Evolutionary conservation across 2,797 vertebrate genomes (phyloP), one percentile per base, ranked within the genome.

Genomic region (Phalloptychus januarius): DNA sequence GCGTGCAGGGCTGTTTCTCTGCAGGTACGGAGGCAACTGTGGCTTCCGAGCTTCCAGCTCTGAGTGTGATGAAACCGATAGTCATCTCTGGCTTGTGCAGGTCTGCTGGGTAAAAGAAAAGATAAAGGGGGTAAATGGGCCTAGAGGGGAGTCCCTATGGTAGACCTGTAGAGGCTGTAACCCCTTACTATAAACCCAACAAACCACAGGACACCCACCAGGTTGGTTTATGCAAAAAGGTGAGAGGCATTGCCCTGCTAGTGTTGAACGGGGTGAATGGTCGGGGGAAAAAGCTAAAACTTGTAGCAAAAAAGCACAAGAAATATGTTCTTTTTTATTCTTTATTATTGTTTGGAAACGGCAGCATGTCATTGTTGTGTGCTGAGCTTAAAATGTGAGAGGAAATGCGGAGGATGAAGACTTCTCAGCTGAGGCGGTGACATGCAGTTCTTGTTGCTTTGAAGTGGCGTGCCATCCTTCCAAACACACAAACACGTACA

Each of bases 1-100:
- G 61, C 6, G 63, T 63, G 36, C 7, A n/a, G 13, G 40, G 31
- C 82, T 72, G 40, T 87, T 91, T 88, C 75, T 89, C 63, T 71
- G 79, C 88, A 91, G 90, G 91, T 91, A 85, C 33, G 1, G 40
- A 76, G 46, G 54, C 48, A n/a, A 50, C 48, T 3, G 42, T 16
- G 45, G 78, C n/a, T 73, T 77, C 31, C 20, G 50, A 15, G 40
- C 82, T 77, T 92, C 85, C 86, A 86, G 90, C 81, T 94, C 58
- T 93, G 89, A 93, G 85, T 92, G 74, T 85, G 78, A 75, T 5
- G 85, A 93, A 91, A 93, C 89, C 81, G 42, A 85, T 77, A 91
- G 88, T 93, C 92, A 92, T 92, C 42, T 92, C 88, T 81, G 75
- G 18, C 61, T 33, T n/a, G 65, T 48, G 31, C 33, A 18, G 7